Evolutionary conservation across 2,888 invertebrate species (phyloP).

Genomic region (Drosophila leonis): DNA sequence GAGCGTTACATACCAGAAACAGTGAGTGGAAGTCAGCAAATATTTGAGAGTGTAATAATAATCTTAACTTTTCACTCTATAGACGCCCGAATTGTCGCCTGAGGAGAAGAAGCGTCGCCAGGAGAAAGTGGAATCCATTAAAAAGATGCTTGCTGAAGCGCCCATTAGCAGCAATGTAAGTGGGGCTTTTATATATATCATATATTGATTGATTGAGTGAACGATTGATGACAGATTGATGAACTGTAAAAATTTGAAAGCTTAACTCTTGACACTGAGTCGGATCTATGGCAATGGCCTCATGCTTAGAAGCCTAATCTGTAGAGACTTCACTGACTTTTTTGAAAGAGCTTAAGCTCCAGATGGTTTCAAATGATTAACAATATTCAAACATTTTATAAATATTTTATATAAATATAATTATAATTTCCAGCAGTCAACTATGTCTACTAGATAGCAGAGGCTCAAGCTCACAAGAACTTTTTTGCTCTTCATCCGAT

Average conservation of each 20-base stretch:
- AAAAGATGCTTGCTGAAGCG: slow-evolving; percentile 94
- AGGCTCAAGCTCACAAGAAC: too few relatives aligned
- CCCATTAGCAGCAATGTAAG: slow-evolving; percentile 85
- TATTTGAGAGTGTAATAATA: accelerated
- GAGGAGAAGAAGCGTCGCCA: slow-evolving; percentile 93
- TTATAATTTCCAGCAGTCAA: too few relatives aligned
- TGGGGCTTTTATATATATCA: neutral
- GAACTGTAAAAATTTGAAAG: neutral
- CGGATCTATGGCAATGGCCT: neutral
- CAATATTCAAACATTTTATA: too few relatives aligned
- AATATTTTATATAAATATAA: too few relatives aligned
- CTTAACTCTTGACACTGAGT: neutral
- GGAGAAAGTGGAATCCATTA: slow-evolving; percentile 95
- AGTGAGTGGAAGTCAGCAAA: slow-evolving; percentile 84
- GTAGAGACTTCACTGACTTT: too few relatives aligned
- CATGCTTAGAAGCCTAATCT: too few relatives aligned
- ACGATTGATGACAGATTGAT: neutral
- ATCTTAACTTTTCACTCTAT: slow-evolving; percentile 76
- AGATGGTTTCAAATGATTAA: neutral
- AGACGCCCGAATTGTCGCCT: slow-evolving; percentile 93
- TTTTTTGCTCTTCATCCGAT: too few relatives aligned
- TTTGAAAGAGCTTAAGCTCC: too few relatives aligned
- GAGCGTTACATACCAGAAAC: slow-evolving; percentile 97
- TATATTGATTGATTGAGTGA: neutral
- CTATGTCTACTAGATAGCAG: too few relatives aligned